Evolutionary conservation across 1,140 invertebrate species (phyloP).

Genomic region (Meloidogyne floridensis): DNA sequence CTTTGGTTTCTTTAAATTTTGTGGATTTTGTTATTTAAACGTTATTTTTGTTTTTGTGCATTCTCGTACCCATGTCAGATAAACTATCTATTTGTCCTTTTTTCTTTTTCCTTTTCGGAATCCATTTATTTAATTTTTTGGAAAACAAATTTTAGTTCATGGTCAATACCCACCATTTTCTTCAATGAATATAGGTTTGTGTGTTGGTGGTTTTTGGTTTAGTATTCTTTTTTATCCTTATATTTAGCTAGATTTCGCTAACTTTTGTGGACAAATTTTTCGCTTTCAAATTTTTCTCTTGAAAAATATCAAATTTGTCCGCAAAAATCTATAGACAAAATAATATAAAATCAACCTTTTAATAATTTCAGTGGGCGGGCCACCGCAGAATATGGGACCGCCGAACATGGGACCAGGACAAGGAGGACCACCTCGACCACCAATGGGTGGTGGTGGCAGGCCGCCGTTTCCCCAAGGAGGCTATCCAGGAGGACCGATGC

Average conservation of each 20-base stretch:
- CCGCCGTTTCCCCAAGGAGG: background rate
- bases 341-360: no score
- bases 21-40: background rate
- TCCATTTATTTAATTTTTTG: background rate
- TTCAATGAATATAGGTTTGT: constrained; percentile 9
- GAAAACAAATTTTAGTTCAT: constrained; percentile 9
- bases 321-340: no score
- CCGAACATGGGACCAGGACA: background rate
- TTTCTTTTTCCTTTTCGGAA: background rate
- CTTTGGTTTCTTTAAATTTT: background rate
- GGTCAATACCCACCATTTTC: background rate
- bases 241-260: no score
- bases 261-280: no score
- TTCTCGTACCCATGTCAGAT: no score
- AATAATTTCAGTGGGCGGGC: background rate
- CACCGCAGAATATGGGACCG: constrained; percentile 8
- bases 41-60: no score
- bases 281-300: no score
- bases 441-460: background rate
- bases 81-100: background rate
- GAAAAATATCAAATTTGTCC: no score
- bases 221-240: background rate
- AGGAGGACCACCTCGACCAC: background rate
- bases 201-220: background rate
- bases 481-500: background rate